Conservation (phyloP, 2,888 invertebrate species). For the Drosophila eohydei region DNA sequence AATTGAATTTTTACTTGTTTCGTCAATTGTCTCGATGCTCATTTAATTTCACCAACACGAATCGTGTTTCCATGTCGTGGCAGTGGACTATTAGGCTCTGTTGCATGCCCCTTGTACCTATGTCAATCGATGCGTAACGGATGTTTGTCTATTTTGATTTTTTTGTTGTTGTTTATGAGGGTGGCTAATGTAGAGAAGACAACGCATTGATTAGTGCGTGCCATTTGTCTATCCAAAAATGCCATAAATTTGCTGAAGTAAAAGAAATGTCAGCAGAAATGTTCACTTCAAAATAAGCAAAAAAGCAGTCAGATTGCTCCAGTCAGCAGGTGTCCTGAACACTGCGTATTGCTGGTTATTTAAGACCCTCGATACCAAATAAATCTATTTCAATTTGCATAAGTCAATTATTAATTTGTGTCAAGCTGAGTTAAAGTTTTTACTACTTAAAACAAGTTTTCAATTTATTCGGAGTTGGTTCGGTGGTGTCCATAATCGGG, state of each 20-base stretch:
- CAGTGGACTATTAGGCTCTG: conserved; percentile 72
- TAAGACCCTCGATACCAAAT: too few species aligned
- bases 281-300: conserved; percentile 5
- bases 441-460: too few species aligned
- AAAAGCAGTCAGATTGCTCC: not conserved
- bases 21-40: conserved; percentile 72
- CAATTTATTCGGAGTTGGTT: too few species aligned
- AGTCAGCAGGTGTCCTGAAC: not conserved
- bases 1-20: conserved; percentile 46
- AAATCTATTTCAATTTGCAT: too few species aligned
- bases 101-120: conserved; percentile 19
- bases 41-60: conserved; percentile 77
- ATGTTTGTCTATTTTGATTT: conserved; percentile 45
- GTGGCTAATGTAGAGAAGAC: conserved; percentile 14
- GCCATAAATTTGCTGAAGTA: conserved; percentile 65
- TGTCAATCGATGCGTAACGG: conserved; percentile 69
- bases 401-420: too few species aligned
- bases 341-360: not conserved
- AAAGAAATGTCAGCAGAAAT: conserved; percentile 45
- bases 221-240: conserved; percentile 73
- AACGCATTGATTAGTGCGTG: conserved; percentile 72
- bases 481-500: too few species aligned
- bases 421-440: too few species aligned
- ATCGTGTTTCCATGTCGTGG: conserved; percentile 76
- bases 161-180: conserved; percentile 17